Conservation (phyloP, 2,113 vertebrate species). For the Thunnus maccoyii region DNA sequence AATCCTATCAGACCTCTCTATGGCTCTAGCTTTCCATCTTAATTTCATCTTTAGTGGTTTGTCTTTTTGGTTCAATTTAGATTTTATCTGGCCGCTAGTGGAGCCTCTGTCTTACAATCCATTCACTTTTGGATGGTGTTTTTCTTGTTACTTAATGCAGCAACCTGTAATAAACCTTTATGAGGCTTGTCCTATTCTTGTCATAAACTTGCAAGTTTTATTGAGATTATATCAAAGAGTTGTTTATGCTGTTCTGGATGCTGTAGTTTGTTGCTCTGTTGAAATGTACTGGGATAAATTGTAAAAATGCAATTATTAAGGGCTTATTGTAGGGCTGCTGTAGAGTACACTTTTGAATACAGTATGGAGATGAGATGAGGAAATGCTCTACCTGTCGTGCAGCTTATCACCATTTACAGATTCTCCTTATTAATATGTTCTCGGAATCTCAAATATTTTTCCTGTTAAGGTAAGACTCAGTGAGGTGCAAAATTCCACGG, state of each 20-base stretch:
- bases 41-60: not conserved
- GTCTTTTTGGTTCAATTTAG: no score
- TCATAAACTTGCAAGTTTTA: constrained; percentile 20
- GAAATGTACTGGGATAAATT: not conserved
- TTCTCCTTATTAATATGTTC: not conserved
- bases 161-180: not conserved
- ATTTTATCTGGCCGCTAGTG: no score
- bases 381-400: not conserved
- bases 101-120: not conserved
- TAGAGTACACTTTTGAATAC: not conserved
- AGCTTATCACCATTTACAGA: constrained; percentile 2
- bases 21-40: not conserved
- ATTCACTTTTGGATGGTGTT: not conserved
- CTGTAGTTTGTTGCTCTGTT: constrained; percentile 12
- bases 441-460: not conserved
- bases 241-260: not conserved
- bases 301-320: not conserved
- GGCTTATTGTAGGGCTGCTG: not conserved
- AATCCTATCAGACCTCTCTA: not conserved
- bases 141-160: not conserved
- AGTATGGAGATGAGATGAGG: not conserved
- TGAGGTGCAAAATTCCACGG: constrained; percentile 2
- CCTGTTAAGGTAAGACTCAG: not conserved
- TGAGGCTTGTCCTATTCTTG: constrained; percentile 8
- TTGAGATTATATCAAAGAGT: constrained; percentile 16